Evolutionary conservation across 2,113 vertebrate genomes (phyloP), one percentile per base, ranked within the genome.

Genomic region (Phaethon lepturus): DNA sequence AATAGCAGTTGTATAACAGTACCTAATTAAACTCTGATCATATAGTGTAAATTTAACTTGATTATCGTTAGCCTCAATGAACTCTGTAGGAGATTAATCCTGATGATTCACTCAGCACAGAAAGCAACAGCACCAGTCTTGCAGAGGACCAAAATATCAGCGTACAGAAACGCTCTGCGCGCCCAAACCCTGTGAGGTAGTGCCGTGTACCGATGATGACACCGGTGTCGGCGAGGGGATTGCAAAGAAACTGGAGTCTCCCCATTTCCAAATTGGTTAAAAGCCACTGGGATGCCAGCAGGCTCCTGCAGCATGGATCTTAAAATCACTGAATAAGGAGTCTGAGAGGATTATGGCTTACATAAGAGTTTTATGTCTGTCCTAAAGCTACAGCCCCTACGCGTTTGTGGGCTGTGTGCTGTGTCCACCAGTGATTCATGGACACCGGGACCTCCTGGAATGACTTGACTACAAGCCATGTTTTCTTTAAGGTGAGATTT

Each of bases 21-120:
- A 88, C 91, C 93, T 96, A 97, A 98, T 98, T 98, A 97, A 97
- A 97, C 67, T 89, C 75, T 93, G 94, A 97, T 97, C 95, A 89
- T 94, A 84, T 79, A 89, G 86, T 94, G 90, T 95, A 90, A 95
- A 98, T 98, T 98, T 97, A 98, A 97, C 93, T 96, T 96, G 90
- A 97, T 98, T 94, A 96, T 92, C 19, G 25, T 87, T 97, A 83
- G 74, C 96, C 85, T 96, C 50, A 16, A 67, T 96, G 91, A 97
- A 96, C 90, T 95, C 89, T 62, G 92, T 92, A 86, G 96, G 95
- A 84, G 85, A 90, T 92, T 97, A 98, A 98, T 97, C 90, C 76
- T 71, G 72, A 78, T 84, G 95, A 95, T 97, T 96, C 90, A 92
- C 86, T 95, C 96, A 66, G 74, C 71, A 26, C 71, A 49, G 89